Conservation (phyloP, 2,113 vertebrate species). For the Girardinichthys multiradiatus region DNA sequence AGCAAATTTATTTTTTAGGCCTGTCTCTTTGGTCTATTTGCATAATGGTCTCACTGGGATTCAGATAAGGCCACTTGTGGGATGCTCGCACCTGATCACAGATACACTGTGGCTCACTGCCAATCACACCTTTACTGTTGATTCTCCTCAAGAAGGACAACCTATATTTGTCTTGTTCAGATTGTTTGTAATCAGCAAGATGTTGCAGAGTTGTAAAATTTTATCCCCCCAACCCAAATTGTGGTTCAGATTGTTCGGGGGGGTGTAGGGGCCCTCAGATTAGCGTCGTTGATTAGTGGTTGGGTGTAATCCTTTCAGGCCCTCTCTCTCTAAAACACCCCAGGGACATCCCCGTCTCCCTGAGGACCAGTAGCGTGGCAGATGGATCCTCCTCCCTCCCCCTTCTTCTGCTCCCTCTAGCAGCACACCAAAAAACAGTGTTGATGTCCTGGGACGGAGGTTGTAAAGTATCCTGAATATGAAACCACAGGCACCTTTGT, state of each 20-base stretch:
- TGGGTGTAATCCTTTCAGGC: slow-evolving; percentile 85
- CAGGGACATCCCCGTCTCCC: slow-evolving; percentile 81
- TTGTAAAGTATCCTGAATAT: slow-evolving; percentile 81
- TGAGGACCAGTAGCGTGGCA: slow-evolving; percentile 80
- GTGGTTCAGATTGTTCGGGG: slow-evolving; percentile 70
- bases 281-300: slow-evolving; percentile 84
- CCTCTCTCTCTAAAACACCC: slow-evolving; percentile 79
- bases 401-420: slow-evolving; percentile 54
- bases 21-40: slow-evolving; percentile 70
- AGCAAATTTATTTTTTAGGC: slow-evolving; percentile 70
- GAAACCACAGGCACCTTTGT: slow-evolving; percentile 80
- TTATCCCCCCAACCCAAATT: slow-evolving; percentile 66
- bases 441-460: slow-evolving; percentile 77
- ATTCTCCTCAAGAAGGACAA: slow-evolving; percentile 72
- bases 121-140: slow-evolving; percentile 70
- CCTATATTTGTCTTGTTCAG: slow-evolving; percentile 56
- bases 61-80: slow-evolving; percentile 82
- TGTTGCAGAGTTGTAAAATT: slow-evolving; percentile 42
- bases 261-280: slow-evolving; percentile 79
- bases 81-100: slow-evolving; percentile 83
- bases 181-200: slow-evolving; percentile 36
- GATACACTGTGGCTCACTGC: slow-evolving; percentile 72
- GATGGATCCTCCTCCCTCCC: slow-evolving; percentile 80
- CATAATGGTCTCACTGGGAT: slow-evolving; percentile 81
- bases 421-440: slow-evolving; percentile 76